Conservation (phyloP, 2,888 invertebrate species). For the Cecidostiba fungosa region DNA sequence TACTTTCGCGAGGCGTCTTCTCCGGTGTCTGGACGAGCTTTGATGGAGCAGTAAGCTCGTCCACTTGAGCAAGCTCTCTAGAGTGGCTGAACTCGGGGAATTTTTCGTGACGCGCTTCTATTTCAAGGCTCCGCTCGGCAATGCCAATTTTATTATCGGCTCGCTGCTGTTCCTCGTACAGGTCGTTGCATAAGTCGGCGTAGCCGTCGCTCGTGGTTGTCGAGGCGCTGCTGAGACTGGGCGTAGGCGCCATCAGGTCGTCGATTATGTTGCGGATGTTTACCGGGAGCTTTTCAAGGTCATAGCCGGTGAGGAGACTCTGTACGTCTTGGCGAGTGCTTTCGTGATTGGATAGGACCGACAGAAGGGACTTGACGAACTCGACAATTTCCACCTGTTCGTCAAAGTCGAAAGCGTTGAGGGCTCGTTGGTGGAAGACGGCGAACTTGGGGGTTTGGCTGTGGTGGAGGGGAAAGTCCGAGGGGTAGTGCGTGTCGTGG, state of each 20-base stretch:
- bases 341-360: constrained; percentile 63
- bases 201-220: constrained; percentile 57
- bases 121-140: constrained; percentile 45
- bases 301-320: constrained; percentile 64
- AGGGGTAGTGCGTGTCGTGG: constrained; percentile 16
- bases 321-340: constrained; percentile 66
- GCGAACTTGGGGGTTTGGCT: constrained; percentile 39
- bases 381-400: constrained; percentile 39
- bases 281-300: constrained; percentile 65
- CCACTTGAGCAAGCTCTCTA: constrained; percentile 52
- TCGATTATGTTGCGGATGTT: constrained; percentile 66
- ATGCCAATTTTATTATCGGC: constrained; percentile 30
- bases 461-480: constrained; percentile 13
- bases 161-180: constrained; percentile 10
- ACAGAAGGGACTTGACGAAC: constrained; percentile 64
- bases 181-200: constrained; percentile 45
- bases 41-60: not conserved
- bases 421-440: constrained; percentile 46
- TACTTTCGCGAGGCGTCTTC: not conserved
- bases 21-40: not conserved
- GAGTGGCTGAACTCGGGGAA: constrained; percentile 67
- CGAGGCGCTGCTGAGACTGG: constrained; percentile 53
- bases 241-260: constrained; percentile 64
- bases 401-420: constrained; percentile 39
- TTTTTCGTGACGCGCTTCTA: constrained; percentile 55